Evolutionary conservation across 64 coral and sea anemone species (phyloP).

Genomic region (Exaiptasia diaphana): DNA sequence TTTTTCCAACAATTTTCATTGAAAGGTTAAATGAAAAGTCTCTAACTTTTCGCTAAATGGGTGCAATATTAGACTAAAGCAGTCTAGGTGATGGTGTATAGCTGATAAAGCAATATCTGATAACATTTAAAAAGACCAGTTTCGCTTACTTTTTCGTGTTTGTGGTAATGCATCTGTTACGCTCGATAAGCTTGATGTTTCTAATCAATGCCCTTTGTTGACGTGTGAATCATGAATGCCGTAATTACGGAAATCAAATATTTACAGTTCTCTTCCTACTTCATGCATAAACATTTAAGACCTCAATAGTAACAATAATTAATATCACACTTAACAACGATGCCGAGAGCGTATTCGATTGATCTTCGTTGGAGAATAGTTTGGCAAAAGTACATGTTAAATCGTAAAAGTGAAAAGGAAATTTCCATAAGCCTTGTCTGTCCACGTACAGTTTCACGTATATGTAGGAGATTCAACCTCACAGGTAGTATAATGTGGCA

Average conservation of each 20-base stretch:
- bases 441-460: slow-evolving; percentile 37
- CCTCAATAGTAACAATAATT: not conserved
- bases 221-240: not conserved
- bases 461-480: slow-evolving; percentile 19
- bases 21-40: no score
- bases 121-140: no score
- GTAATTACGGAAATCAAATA: not conserved
- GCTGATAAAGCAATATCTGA: no score
- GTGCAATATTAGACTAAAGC: no score
- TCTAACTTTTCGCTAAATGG: no score
- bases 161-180: not conserved
- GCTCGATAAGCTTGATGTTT: not conserved
- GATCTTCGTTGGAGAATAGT: not conserved
- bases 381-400: not conserved
- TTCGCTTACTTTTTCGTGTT: not conserved
- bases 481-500: slow-evolving; percentile 5
- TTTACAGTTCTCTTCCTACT: slow-evolving; percentile 1
- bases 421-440: not conserved
- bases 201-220: slow-evolving; percentile 1
- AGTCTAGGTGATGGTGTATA: no score
- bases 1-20: no score
- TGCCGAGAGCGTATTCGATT: slow-evolving; percentile 36
- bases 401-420: not conserved
- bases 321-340: slow-evolving; percentile 1
- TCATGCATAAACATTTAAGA: slow-evolving; percentile 1